A percentile compares a stretch with the other conserved stretches of the same genome.
Evolutionary conservation across 2,113 vertebrate genomes (phyloP).

Genomic region (Centropristis striata): DNA sequence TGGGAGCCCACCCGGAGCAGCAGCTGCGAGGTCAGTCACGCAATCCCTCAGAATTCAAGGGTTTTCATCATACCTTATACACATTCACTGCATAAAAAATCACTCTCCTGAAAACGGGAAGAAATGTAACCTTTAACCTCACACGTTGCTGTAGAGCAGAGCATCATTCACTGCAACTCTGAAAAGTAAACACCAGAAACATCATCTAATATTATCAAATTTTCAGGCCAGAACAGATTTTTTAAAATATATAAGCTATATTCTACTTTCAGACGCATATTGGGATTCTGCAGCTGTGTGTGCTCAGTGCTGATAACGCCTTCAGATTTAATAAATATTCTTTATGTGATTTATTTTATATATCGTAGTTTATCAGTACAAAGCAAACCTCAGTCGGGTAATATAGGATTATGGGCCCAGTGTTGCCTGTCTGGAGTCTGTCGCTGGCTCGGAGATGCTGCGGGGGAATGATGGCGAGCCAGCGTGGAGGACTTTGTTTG

Average conservation of each 20-base stretch:
- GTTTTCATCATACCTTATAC: neutral
- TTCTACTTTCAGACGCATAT: neutral
- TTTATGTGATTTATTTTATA: conserved; percentile 62
- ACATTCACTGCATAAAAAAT: neutral
- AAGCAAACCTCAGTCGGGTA: conserved; percentile 51
- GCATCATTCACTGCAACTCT: neutral
- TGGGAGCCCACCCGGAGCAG: conserved; percentile 13
- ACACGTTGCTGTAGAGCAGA: neutral
- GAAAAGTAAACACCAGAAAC: neutral
- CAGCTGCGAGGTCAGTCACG: conserved; percentile 12
- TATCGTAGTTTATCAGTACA: conserved; percentile 53
- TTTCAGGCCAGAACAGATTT: conserved; percentile 7
- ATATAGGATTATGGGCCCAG: conserved; percentile 45
- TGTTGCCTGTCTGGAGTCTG: conserved; percentile 39
- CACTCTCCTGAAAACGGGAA: neutral
- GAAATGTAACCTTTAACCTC: conserved; percentile 6
- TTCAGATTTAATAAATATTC: conserved; percentile 54
- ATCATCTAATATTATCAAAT: conserved; percentile 5
- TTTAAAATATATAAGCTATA: conserved; percentile 1
- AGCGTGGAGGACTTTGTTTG: conserved; percentile 39
- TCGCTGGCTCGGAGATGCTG: conserved; percentile 18
- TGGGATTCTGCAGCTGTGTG: conserved; percentile 25
- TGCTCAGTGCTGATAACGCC: conserved; percentile 48
- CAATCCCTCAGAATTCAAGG: neutral
- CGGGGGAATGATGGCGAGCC: conserved; percentile 21